phyloP scores from a whole-genome alignment of 1,140 invertebrate species.

The Drosophila nasuta region DNA sequence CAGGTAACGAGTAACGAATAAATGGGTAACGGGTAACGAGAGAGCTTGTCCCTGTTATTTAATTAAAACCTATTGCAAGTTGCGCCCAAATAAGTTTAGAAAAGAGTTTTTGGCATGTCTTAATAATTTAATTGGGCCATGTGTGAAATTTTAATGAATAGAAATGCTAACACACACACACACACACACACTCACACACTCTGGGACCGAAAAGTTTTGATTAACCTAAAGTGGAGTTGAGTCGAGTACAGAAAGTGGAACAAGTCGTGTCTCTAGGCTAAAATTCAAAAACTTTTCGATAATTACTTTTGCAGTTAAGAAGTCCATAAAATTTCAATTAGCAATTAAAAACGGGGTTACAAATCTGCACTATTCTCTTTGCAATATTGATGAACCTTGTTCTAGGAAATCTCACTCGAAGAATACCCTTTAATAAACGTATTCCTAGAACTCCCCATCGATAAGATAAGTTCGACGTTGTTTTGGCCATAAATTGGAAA shows the following conservation, averaged over 20 bases:
- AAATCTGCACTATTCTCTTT: neutral
- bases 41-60: slow-evolving; percentile 64
- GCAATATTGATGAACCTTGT: neutral
- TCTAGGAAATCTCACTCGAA: neutral
- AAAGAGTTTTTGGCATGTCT: slow-evolving; percentile 49
- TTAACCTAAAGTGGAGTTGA: slow-evolving; percentile 59
- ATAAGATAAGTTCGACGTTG: slow-evolving; percentile 2
- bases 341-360: slow-evolving; percentile 14
- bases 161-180: slow-evolving; percentile 38
- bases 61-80: slow-evolving; percentile 71
- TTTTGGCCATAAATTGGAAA: slow-evolving; percentile 2
- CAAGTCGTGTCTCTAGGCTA: slow-evolving; percentile 39
- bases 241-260: slow-evolving; percentile 13
- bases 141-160: slow-evolving; percentile 75
- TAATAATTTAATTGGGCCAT: slow-evolving; percentile 79
- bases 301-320: slow-evolving; percentile 57
- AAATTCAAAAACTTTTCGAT: slow-evolving; percentile 31
- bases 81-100: slow-evolving; percentile 37
- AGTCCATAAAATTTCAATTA: slow-evolving; percentile 44
- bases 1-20: neutral
- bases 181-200: neutral
- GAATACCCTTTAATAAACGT: neutral
- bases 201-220: slow-evolving; percentile 62
- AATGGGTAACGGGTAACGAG: neutral
- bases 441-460: neutral